phyloP scores from a whole-genome alignment of 2,888 invertebrate species.

The Mamestra brassicae region DNA sequence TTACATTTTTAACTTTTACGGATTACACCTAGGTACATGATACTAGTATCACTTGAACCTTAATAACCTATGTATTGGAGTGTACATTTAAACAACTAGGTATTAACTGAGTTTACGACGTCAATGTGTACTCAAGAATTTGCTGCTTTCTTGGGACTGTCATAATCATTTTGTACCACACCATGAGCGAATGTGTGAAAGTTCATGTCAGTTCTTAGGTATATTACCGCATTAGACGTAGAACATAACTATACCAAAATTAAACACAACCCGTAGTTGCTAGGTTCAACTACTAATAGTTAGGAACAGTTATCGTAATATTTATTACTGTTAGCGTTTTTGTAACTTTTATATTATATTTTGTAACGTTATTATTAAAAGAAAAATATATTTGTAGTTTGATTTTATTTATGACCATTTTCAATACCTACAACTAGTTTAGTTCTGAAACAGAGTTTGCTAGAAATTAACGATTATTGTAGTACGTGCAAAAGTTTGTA shows the following conservation, averaged over 20 bases:
- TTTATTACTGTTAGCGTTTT: conserved; percentile 59
- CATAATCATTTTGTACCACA: background rate
- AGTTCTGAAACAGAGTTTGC: conserved; percentile 20
- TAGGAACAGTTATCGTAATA: conserved; percentile 39
- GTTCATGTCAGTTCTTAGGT: background rate
- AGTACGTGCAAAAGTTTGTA: background rate
- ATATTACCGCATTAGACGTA: conserved; percentile 2
- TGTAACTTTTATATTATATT: conserved; percentile 45
- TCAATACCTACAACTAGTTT: conserved; percentile 32
- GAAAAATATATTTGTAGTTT: conserved; percentile 56
- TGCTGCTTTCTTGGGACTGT: background rate
- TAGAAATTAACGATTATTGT: background rate
- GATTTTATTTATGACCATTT: conserved; percentile 57
- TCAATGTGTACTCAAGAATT: background rate
- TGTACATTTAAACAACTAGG: background rate
- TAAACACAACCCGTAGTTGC: conserved; percentile 7
- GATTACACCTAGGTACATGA: background rate
- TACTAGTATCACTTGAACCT: background rate
- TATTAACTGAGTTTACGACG: background rate
- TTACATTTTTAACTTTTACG: background rate
- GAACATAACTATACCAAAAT: conserved; percentile 37
- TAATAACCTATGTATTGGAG: no score
- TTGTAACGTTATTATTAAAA: conserved; percentile 64
- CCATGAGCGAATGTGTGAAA: conserved; percentile 5
- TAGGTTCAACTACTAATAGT: conserved; percentile 25